A percentile compares a stretch with the other conserved stretches of the same genome.
Evolutionary conservation across 2,888 invertebrate genomes (phyloP).

Genomic region (Apodemia duryi): DNA sequence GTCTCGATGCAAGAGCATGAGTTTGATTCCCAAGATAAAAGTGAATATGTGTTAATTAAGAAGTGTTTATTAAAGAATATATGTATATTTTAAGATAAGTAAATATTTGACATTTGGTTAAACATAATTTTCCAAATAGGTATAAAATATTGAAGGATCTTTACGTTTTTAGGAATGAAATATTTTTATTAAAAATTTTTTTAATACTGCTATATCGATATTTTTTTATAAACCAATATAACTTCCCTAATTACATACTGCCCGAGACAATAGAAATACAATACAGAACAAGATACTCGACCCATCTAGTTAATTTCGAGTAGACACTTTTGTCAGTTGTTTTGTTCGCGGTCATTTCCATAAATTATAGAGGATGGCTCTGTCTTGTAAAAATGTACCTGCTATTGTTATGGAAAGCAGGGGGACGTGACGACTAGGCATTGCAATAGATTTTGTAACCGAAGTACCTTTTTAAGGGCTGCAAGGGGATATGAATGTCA

Average conservation of each 20-base stretch:
- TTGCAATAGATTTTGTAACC: slow-evolving; percentile 58
- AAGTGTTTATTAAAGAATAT: no score
- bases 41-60: no score
- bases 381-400: slow-evolving; percentile 53
- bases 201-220: background rate
- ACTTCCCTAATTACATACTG: slow-evolving; percentile 7
- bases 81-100: no score
- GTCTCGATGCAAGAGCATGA: no score
- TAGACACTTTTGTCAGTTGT: slow-evolving; percentile 77
- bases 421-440: slow-evolving; percentile 60
- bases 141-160: no score
- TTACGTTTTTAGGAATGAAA: no score
- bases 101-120: no score
- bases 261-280: slow-evolving; percentile 59
- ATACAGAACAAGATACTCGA: slow-evolving; percentile 54
- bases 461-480: slow-evolving; percentile 31
- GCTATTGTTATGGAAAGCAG: slow-evolving; percentile 72
- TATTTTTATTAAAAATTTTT: background rate
- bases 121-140: no score
- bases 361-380: slow-evolving; percentile 70
- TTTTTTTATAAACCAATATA: background rate
- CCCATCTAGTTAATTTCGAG: slow-evolving; percentile 76
- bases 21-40: no score
- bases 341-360: slow-evolving; percentile 76
- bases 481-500: slow-evolving; percentile 22